Evolutionary conservation across 2,888 invertebrate genomes (phyloP).

Genomic region (Acanthosoma haemorrhoidale): DNA sequence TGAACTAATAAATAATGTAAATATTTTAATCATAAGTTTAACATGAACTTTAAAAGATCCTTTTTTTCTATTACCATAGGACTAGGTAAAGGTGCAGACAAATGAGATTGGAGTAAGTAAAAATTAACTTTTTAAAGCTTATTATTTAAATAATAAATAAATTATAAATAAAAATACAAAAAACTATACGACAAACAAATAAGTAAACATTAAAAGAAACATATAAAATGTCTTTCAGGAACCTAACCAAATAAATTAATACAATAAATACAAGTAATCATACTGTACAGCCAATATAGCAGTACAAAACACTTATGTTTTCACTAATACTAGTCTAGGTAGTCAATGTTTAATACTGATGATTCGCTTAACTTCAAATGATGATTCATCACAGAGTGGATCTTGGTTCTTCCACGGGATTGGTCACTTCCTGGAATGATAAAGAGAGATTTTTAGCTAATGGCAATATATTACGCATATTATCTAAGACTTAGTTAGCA

Average conservation of each 20-base stretch:
- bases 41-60: too few relatives aligned
- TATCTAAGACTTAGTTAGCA: too few relatives aligned
- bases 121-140: too few relatives aligned
- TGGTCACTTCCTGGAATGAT: not conserved
- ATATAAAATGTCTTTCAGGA: not conserved
- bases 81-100: too few relatives aligned
- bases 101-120: too few relatives aligned
- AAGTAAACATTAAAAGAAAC: not conserved
- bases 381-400: not conserved
- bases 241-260: not conserved
- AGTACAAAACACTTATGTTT: not conserved
- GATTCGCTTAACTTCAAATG: not conserved
- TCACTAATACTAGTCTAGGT: not conserved
- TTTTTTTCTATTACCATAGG: too few relatives aligned
- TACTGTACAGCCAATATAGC: not conserved
- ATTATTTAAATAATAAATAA: not conserved
- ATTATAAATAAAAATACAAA: not conserved
- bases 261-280: not conserved
- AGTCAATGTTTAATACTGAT: conserved; percentile 1
- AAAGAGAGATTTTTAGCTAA: too few relatives aligned
- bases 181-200: not conserved
- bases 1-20: too few relatives aligned
- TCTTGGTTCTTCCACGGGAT: not conserved
- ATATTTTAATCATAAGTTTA: too few relatives aligned
- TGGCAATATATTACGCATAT: too few relatives aligned